These are phyloP conservation scores for Periophthalmus modestus DNA, from an alignment of 2,113 vertebrate species.

Conservation along the genomic window DNA sequence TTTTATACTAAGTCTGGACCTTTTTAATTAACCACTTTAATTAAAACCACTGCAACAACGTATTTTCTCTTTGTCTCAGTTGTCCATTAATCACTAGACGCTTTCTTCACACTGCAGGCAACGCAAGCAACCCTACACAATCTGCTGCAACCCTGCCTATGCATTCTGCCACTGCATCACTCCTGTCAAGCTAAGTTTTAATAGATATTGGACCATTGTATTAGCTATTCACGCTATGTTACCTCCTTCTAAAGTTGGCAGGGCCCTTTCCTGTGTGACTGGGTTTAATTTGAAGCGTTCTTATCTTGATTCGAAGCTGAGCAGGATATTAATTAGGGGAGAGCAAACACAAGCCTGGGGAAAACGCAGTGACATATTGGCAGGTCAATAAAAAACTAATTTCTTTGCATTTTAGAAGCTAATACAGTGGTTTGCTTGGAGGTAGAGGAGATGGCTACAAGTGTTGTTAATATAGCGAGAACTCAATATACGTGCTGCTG, in stretches of 20 bases:
- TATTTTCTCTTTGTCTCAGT: not conserved
- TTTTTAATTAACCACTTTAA: not conserved
- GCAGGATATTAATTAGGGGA: conserved; percentile 13
- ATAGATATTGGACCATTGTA: not conserved
- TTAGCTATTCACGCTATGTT: not conserved
- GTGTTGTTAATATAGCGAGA: not conserved
- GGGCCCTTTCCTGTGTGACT: not conserved
- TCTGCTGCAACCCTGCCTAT: not conserved
- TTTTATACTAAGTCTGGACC: not conserved
- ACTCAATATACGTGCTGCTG: not conserved
- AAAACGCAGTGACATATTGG: not conserved
- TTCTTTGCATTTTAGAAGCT: not conserved
- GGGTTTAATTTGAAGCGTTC: conserved; percentile 7
- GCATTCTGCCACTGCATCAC: not conserved
- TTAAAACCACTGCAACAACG: not conserved
- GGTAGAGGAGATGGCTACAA: not conserved
- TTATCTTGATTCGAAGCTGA: conserved; percentile 6
- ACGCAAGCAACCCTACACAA: not conserved
- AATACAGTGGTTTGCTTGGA: not conserved
- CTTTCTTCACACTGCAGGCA: not conserved
- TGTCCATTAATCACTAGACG: not conserved
- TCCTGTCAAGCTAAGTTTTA: not conserved
- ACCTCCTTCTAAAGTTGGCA: not conserved
- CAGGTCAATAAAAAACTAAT: conserved; percentile 2
- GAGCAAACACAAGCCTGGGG: not conserved